Base-by-base conservation (phyloP, 2,797 vertebrate species). In the Anguilla marmorata region DNA sequence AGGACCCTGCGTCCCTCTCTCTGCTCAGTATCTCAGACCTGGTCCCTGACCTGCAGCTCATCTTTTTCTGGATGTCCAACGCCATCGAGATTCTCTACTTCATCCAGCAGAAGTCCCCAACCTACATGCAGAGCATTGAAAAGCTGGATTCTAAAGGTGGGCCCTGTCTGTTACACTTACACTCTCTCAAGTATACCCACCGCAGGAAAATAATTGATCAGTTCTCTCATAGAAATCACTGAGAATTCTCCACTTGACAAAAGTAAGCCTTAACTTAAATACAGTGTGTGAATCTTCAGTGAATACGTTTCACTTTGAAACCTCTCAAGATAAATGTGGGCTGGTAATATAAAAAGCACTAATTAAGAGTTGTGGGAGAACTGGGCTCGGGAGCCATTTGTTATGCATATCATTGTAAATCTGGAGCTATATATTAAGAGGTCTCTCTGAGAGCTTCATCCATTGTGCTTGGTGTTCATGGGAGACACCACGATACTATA, bases 61-160 rank as follows among this genome's bases (percentile, higher is more conserved):
- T 99, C 85, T 96, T 99, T 91, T 98, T 99, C 94, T 99, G 98
- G 98, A 99, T 99, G 98, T 97, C 98, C 84, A 99, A 99, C 21
- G 95, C 97, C 91, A 97, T 99, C 0, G 98, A 99, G 95, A 96
- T 99, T 87, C 97, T 99, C 8, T 99, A 98, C 95, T 99, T 99
- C 1, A 94, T 98, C 87, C 98, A 99, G 92, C 98, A 99, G 95
- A 96, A 96, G 90, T 97, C 97, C 0, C 98, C 98, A 0, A 93
- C 96, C 0, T 98, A 98, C 93, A 96, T 98, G 93, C 97, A 98
- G 95, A 96, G 92, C 93, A 96, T 99, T 92, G 98, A 99, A 91
- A 96, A 96, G 52, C 94, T 98, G 93, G 97, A 96, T 0, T 88
- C 93, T 91, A 95, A 96, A 96, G 98, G 98, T 98, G 89, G 1